Conservation (phyloP, 2,888 invertebrate genomes). For the Blera fallax region DNA sequence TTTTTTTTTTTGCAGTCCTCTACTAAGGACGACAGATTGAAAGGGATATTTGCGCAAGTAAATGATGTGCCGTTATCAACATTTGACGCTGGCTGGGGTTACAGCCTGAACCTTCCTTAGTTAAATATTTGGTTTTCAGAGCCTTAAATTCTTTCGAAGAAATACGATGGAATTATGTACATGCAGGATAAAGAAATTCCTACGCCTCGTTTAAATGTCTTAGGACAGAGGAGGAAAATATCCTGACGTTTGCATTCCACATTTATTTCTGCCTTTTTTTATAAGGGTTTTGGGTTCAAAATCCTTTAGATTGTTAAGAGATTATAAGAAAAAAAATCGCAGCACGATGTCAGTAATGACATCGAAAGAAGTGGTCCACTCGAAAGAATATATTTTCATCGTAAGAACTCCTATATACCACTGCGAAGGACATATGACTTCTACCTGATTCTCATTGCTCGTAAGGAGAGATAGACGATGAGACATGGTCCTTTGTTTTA, state of each 20-base stretch:
- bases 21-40: conserved; percentile 21
- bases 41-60: conserved; percentile 20
- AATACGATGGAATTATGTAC: background rate
- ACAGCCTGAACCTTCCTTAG: background rate
- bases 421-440: background rate
- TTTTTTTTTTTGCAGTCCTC: no score
- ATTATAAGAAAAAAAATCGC: background rate
- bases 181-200: background rate
- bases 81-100: background rate
- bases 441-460: conserved; percentile 4
- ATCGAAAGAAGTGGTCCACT: background rate
- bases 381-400: background rate
- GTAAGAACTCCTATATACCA: background rate
- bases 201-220: background rate
- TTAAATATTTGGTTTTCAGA: conserved; percentile 16
- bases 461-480: background rate
- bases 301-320: conserved; percentile 11
- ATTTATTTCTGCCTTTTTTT: background rate
- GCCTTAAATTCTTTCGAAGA: background rate
- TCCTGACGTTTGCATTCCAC: background rate
- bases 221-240: background rate
- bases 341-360: background rate
- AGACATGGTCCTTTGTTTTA: background rate
- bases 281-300: conserved; percentile 15
- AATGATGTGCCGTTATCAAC: conserved; percentile 1